Conservation (phyloP, 2,113 vertebrate species). For the Noturus placidus region DNA sequence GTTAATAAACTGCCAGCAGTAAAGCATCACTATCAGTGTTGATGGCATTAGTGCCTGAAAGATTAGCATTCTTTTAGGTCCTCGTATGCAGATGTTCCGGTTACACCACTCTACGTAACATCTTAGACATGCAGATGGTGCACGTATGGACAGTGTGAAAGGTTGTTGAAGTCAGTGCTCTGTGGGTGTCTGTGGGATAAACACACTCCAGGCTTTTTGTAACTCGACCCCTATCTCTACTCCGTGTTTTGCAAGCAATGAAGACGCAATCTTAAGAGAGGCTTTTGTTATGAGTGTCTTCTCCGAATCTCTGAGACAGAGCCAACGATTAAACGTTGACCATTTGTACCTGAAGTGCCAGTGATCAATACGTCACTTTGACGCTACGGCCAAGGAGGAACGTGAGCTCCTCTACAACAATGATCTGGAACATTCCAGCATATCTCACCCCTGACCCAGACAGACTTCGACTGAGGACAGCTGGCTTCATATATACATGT, state of each 20-base stretch:
- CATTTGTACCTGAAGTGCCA: conserved; percentile 44
- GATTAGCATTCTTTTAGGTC: not conserved
- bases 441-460: not conserved
- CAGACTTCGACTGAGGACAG: not conserved
- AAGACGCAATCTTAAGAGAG: conserved; percentile 9
- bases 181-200: conserved; percentile 30
- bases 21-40: not conserved
- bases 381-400: not conserved
- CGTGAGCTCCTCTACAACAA: not conserved
- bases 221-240: conserved; percentile 35
- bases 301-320: conserved; percentile 54
- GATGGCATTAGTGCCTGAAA: conserved; percentile 5
- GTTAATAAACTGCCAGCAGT: conserved; percentile 4
- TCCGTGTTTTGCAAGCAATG: conserved; percentile 42
- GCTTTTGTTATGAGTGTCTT: conserved; percentile 55
- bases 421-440: not conserved
- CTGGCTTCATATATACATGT: not conserved
- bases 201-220: conserved; percentile 20
- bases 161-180: conserved; percentile 2
- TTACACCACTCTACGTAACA: not conserved
- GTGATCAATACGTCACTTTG: conserved; percentile 16
- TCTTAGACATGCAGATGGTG: not conserved
- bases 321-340: conserved; percentile 57
- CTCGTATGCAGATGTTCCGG: not conserved
- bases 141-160: not conserved